Base-by-base conservation (phyloP, 2,797 vertebrate genomes). In the Cryptoblepharus egeriae region DNA sequence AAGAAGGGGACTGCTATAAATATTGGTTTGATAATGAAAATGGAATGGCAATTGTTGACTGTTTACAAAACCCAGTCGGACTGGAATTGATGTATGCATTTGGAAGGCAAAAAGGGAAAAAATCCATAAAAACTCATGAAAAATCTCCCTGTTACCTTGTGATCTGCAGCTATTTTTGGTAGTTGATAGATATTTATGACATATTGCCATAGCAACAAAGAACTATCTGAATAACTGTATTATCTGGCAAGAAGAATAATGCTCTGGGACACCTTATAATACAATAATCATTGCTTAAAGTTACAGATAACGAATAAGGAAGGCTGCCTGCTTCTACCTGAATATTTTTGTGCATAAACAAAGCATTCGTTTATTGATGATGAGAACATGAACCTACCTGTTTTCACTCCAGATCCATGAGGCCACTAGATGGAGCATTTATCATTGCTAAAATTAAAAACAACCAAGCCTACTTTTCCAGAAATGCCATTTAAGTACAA, bases 401-500 rank as follows among this genome's bases (percentile, higher is more conserved):
- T 1, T 92, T 93, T 88, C 80, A 74, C 58, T 57, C 24, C 65
- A 81, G 60, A 78, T 92, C 82, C 88, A 32, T 88, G 80, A 91
- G 74, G 71, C 95, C 95, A 94, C 94, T 95, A 96, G 95, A 94
- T 96, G 95, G 94, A 93, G 94, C 86, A 95, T 95, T 90, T 87
- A 93, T 68, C 91, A 89, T 91, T 95, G 72, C 5, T 77, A 73
- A 92, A 75, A 80, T 42, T 49, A 77, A 60, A 74, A 64, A 68
- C n/a, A 86, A 87, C 24, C 7, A 87, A 87, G 45, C 5, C 6
- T 81, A 42, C 64, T 81, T 92, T 87, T 86, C 49, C 68, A 73
- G 15, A 77, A 84, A 52, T 65, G 45, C 0, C 0, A 64, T 75
- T 82, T 63, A 65, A 18, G 75, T 80, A 88, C 81, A 85, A 1